phyloP scores from a whole-genome alignment of 2,888 invertebrate species.

The Cephus pulcher region DNA sequence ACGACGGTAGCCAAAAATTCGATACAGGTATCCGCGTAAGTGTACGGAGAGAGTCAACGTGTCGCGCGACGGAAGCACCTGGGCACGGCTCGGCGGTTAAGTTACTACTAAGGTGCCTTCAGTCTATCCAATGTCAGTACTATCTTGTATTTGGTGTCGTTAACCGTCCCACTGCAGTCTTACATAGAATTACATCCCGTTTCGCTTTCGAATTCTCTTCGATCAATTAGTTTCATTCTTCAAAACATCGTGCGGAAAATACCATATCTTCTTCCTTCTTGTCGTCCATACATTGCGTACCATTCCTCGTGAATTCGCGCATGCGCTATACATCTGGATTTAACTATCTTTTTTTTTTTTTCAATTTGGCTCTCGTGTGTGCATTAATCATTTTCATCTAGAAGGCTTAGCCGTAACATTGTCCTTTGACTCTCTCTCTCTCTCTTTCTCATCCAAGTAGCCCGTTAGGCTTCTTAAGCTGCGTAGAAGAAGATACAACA shows the following conservation, averaged over 20 bases:
- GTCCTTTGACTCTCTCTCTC: slow-evolving; percentile 19
- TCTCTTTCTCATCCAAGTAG: slow-evolving; percentile 8
- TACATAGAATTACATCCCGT: slow-evolving; percentile 56
- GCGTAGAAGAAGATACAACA: too few species aligned
- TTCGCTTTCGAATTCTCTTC: slow-evolving; percentile 20
- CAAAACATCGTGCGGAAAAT: too few species aligned
- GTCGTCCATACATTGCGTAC: slow-evolving; percentile 1
- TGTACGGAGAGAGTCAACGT: neutral
- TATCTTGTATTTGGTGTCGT: slow-evolving; percentile 68
- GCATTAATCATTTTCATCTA: too few species aligned
- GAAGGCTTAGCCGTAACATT: slow-evolving; percentile 24
- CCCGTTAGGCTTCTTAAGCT: neutral
- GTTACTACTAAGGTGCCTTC: slow-evolving; percentile 66
- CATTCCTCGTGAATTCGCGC: neutral
- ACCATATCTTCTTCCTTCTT: neutral
- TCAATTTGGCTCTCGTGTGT: too few species aligned
- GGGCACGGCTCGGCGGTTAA: slow-evolving; percentile 59
- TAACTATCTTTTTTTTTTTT: too few species aligned
- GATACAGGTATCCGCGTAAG: too few species aligned
- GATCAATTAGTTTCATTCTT: too few species aligned
- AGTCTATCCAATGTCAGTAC: slow-evolving; percentile 68
- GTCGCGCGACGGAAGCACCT: slow-evolving; percentile 10
- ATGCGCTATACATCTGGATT: too few species aligned
- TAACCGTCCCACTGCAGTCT: slow-evolving; percentile 65
- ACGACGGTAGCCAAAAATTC: neutral